These are phyloP conservation scores for Choloepus hoffmanni DNA, from an alignment of 2,113 vertebrate genomes.

Conservation along the genomic window DNA sequence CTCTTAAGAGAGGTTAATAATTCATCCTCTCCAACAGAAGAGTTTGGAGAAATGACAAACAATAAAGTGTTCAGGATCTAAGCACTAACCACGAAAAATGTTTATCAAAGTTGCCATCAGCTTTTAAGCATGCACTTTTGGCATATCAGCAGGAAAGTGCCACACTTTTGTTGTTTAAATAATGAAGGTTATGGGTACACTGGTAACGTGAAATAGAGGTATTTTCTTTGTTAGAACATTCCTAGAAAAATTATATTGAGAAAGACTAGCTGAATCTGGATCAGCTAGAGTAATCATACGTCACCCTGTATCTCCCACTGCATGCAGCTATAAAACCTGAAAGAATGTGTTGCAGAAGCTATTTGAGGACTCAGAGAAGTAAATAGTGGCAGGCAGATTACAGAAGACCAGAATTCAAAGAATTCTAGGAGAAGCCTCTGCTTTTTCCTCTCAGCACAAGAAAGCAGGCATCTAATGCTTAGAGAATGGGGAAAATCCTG, in stretches of 20 bases:
- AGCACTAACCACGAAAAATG: neutral
- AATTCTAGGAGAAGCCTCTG: neutral
- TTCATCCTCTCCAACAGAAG: neutral
- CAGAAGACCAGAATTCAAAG: neutral
- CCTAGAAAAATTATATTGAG: constrained; percentile 5
- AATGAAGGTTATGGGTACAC: neutral
- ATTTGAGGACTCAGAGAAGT: neutral
- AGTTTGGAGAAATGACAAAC: constrained; percentile 18
- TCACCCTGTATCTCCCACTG: neutral
- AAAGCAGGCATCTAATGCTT: neutral
- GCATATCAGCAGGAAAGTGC: neutral
- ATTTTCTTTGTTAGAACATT: constrained; percentile 18
- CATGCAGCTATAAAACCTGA: neutral
- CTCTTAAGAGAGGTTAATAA: neutral
- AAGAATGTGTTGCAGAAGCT: neutral
- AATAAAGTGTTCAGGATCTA: neutral
- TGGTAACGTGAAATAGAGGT: neutral
- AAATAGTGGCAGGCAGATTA: neutral
- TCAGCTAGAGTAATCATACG: neutral
- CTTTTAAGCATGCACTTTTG: neutral
- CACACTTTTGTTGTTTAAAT: neutral
- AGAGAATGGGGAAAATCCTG: neutral
- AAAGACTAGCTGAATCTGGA: neutral
- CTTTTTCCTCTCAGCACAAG: neutral
- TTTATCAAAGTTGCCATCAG: neutral